Evolutionary conservation across 2,888 invertebrate species (phyloP).

Genomic region (Conops quadrifasciatus): DNA sequence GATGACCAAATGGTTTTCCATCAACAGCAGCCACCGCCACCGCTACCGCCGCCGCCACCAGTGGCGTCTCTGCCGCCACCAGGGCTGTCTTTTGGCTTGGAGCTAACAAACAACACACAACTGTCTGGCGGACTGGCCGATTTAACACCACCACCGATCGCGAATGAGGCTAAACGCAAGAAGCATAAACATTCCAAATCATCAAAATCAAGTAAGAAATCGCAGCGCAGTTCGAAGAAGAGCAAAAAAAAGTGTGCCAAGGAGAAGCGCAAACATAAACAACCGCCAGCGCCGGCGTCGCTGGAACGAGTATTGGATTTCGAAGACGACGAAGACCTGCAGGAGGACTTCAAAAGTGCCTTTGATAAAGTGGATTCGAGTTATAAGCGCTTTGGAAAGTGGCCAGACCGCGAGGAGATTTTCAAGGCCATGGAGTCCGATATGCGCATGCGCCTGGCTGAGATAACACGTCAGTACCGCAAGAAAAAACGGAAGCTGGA

Average conservation of each 20-base stretch:
- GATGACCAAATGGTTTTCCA: not conserved
- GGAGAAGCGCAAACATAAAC: slow-evolving; percentile 56
- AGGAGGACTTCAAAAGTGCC: slow-evolving; percentile 55
- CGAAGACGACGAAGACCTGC: slow-evolving; percentile 55
- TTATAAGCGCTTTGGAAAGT: slow-evolving; percentile 55
- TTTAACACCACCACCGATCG: slow-evolving; percentile 19
- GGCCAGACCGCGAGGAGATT: slow-evolving; percentile 68
- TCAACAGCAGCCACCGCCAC: slow-evolving; percentile 24
- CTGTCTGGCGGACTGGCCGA: not conserved
- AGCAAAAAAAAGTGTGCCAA: slow-evolving; percentile 65
- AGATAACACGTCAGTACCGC: slow-evolving; percentile 81
- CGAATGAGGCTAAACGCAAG: slow-evolving; percentile 58
- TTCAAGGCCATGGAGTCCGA: slow-evolving; percentile 82
- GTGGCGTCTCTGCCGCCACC: slow-evolving; percentile 28
- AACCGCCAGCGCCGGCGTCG: slow-evolving; percentile 40
- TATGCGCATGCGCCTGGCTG: slow-evolving; percentile 82
- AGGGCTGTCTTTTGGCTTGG: slow-evolving; percentile 34
- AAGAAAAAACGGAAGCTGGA: slow-evolving; percentile 86
- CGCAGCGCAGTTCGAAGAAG: slow-evolving; percentile 60
- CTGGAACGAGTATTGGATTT: slow-evolving; percentile 54
- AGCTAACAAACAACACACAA: slow-evolving; percentile 15
- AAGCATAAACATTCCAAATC: slow-evolving; percentile 67
- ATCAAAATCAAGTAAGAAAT: slow-evolving; percentile 64
- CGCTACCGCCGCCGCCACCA: slow-evolving; percentile 22
- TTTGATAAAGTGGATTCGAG: slow-evolving; percentile 55